A percentile compares a stretch with the other conserved stretches of the same genome.
These are phyloP conservation scores for Loxodonta africana DNA, from an alignment of 2,113 vertebrate species.

Conservation along the genomic window DNA sequence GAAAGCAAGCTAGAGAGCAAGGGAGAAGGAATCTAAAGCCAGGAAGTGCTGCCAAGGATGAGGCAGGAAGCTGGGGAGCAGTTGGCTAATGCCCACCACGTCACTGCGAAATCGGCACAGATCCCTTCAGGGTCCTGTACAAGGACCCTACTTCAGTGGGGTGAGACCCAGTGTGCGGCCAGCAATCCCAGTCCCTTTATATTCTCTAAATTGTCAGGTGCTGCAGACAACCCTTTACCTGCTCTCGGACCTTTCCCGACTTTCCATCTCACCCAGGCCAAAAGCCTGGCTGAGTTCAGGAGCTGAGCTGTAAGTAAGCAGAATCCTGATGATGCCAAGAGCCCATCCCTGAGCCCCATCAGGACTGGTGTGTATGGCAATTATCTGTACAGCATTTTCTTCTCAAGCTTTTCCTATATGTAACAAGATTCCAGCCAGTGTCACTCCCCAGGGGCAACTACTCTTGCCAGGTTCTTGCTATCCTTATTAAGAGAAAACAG, in stretches of 20 bases:
- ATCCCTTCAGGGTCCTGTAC: not conserved
- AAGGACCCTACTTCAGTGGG: conserved; percentile 15
- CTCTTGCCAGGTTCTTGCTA: conserved; percentile 71
- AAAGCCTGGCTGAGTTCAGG: not conserved
- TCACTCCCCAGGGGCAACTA: conserved; percentile 69
- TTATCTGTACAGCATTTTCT: conserved; percentile 58
- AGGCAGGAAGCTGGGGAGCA: not conserved
- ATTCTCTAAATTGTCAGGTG: conserved; percentile 31
- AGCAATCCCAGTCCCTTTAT: not conserved
- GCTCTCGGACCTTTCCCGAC: conserved; percentile 10
- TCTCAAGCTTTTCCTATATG: conserved; percentile 67
- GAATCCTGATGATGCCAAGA: not conserved
- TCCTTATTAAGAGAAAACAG: conserved; percentile 63
- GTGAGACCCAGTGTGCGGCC: not conserved
- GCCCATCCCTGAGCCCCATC: conserved; percentile 18
- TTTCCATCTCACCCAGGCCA: not conserved
- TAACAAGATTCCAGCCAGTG: conserved; percentile 68
- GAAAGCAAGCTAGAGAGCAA: not conserved
- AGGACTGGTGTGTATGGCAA: not conserved
- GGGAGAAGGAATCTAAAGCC: not conserved
- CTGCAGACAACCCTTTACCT: not conserved
- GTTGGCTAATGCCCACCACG: not conserved
- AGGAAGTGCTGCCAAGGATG: conserved; percentile 21
- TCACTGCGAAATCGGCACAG: not conserved
- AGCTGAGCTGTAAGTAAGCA: not conserved